phyloP scores from a whole-genome alignment of 2,113 vertebrate genomes.

The Cricetomys ansorgei region DNA sequence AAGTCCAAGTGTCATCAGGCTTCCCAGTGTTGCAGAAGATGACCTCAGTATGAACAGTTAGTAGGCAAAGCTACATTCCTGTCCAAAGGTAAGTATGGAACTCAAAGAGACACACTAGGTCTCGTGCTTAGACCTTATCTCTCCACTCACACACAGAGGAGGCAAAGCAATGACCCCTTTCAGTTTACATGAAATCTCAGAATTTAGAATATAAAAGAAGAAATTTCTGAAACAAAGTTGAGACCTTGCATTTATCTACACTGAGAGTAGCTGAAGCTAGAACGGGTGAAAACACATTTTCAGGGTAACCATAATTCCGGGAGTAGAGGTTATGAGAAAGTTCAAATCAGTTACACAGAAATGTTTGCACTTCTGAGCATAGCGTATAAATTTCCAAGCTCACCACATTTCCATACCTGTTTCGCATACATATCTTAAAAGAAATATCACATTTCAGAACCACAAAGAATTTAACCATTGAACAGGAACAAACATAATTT shows the following conservation, averaged over 20 bases:
- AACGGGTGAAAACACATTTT: background rate
- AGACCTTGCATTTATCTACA: background rate
- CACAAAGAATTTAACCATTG: slow-evolving; percentile 30
- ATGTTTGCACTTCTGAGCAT: slow-evolving; percentile 35
- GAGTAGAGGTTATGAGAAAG: background rate
- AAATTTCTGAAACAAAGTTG: background rate
- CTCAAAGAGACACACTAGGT: background rate
- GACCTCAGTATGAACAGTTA: background rate
- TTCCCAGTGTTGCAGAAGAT: background rate
- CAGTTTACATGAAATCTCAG: background rate
- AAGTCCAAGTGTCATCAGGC: background rate
- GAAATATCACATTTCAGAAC: slow-evolving; percentile 31
- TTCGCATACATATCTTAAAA: slow-evolving; percentile 32
- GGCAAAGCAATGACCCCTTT: background rate
- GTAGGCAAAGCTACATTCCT: background rate
- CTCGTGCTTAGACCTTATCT: background rate
- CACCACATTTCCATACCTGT: slow-evolving; percentile 13
- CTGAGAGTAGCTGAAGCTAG: background rate
- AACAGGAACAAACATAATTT: slow-evolving; percentile 50
- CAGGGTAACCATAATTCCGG: background rate
- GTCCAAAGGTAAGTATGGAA: background rate
- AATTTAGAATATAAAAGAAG: background rate
- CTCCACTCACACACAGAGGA: background rate
- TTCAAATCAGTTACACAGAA: slow-evolving; percentile 21
- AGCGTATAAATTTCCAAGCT: background rate